Conservation (phyloP, 2,888 invertebrate species). For the Capitulum mitella region DNA sequence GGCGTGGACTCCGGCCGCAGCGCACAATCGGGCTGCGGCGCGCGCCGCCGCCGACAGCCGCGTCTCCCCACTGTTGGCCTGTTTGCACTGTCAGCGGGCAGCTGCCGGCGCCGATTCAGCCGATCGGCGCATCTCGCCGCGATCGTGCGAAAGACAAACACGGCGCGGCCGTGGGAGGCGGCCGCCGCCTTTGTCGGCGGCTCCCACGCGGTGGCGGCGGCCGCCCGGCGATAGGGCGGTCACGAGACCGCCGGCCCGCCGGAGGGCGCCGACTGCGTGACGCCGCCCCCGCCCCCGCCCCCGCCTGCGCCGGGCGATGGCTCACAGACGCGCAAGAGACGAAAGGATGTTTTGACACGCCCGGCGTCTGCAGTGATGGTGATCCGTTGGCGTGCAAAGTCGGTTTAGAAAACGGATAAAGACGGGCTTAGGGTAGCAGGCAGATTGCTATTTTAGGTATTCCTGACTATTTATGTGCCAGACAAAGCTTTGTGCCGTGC, state of each 20-base stretch:
- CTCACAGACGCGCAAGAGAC: too few relatives aligned
- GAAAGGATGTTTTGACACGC: too few relatives aligned
- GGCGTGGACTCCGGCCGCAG: too few relatives aligned
- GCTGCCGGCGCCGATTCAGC: neutral
- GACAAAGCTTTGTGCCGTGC: too few relatives aligned
- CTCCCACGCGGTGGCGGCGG: neutral
- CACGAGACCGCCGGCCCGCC: neutral
- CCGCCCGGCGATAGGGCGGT: neutral
- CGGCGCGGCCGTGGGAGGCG: neutral
- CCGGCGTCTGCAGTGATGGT: too few relatives aligned
- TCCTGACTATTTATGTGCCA: too few relatives aligned
- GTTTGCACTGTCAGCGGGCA: neutral
- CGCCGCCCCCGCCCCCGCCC: neutral
- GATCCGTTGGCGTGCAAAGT: too few relatives aligned
- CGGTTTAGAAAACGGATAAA: too few relatives aligned
- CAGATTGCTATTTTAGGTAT: too few relatives aligned
- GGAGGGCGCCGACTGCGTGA: neutral
- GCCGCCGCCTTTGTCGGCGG: neutral
- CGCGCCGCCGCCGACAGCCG: too few relatives aligned
- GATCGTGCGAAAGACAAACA: slow-evolving; percentile 18
- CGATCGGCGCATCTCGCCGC: neutral
- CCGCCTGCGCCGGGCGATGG: neutral
- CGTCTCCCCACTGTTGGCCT: neutral
- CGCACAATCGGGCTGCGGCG: too few relatives aligned
- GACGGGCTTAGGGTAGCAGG: too few relatives aligned